Conservation (phyloP, 2,888 invertebrate species). For the Andrena fulva region DNA sequence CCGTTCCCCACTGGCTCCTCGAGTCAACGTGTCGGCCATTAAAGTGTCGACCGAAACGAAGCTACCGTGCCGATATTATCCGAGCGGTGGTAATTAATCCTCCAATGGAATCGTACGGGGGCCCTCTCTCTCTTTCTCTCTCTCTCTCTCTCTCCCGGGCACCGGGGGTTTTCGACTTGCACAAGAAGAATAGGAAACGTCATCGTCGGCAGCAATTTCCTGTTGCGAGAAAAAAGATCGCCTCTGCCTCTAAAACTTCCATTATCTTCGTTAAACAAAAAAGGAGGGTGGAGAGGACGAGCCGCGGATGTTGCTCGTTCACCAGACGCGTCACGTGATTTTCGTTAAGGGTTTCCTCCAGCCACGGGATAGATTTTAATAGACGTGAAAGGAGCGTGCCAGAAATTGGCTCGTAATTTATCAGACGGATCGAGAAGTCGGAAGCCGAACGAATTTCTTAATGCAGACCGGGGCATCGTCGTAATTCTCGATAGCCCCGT, state of each 20-base stretch:
- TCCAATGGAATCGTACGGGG: conserved; percentile 63
- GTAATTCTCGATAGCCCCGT: conserved; percentile 66
- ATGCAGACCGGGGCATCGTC: conserved; percentile 52
- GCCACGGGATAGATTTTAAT: not conserved
- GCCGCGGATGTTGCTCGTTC: not conserved
- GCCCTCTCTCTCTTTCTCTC: too few relatives aligned
- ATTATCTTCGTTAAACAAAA: not conserved
- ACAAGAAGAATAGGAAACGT: conserved; percentile 50
- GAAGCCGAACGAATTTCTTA: conserved; percentile 70
- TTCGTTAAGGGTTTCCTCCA: not conserved
- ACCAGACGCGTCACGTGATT: not conserved
- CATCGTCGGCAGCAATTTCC: conserved; percentile 23
- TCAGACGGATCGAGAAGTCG: conserved; percentile 41
- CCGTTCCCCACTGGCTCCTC: conserved; percentile 39
- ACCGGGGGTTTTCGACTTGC: conserved; percentile 26
- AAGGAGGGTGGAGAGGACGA: not conserved
- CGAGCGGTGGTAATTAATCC: conserved; percentile 74
- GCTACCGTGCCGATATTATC: conserved; percentile 75
- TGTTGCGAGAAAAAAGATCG: conserved; percentile 2
- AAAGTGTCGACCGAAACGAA: conserved; percentile 67
- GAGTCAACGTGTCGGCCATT: conserved; percentile 72
- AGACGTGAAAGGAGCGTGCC: conserved; percentile 36
- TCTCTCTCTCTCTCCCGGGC: conserved; percentile 4
- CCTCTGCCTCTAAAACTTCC: not conserved
- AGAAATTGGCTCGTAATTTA: conserved; percentile 67